Conservation (phyloP, 2,888 invertebrate species). For the Meiosimyza platycephala region DNA sequence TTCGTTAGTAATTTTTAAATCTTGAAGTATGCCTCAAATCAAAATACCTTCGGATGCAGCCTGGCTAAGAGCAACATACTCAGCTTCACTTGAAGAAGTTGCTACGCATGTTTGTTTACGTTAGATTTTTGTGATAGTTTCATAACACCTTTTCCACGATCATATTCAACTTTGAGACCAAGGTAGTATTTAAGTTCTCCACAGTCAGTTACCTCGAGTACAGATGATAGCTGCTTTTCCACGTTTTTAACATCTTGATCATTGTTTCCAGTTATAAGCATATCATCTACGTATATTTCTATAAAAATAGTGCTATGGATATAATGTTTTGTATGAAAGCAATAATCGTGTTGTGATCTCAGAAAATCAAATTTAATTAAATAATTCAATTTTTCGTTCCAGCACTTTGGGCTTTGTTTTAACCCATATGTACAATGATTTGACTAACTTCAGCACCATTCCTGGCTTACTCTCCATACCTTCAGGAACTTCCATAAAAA, state of each 20-base stretch:
- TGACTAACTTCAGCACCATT: background rate
- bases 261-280: constrained; percentile 3
- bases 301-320: too few species aligned
- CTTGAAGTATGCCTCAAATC: background rate
- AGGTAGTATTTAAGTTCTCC: constrained; percentile 11
- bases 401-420: too few species aligned
- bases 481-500: background rate
- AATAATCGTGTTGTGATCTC: too few species aligned
- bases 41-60: constrained; percentile 22
- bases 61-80: constrained; percentile 36
- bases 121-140: background rate
- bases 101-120: constrained; percentile 38
- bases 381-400: too few species aligned
- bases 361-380: too few species aligned
- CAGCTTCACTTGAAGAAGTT: constrained; percentile 39
- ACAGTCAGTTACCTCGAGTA: background rate
- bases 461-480: background rate
- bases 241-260: background rate
- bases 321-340: too few species aligned
- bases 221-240: background rate
- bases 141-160: background rate
- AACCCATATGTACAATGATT: too few species aligned
- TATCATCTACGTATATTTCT: background rate
- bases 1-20: constrained; percentile 1
- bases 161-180: background rate